Conservation (phyloP, 2,888 invertebrate species). For the Synanthedon tipuliformis region DNA sequence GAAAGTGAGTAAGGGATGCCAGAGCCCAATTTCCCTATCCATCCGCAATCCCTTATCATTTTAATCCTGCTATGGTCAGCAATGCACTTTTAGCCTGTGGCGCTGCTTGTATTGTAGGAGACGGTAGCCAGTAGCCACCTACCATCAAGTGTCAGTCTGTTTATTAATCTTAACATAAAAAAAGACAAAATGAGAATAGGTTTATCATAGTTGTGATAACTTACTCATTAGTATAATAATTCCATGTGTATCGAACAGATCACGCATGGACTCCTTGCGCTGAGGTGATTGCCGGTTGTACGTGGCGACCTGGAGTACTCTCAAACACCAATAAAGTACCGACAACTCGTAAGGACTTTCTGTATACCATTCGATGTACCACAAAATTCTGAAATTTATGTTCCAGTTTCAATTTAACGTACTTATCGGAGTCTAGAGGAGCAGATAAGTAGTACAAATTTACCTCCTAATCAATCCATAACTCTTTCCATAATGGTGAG, state of each 20-base stretch:
- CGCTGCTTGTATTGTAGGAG: too few species aligned
- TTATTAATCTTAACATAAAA: too few species aligned
- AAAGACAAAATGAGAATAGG: too few species aligned
- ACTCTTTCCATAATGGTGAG: slow-evolving; percentile 18
- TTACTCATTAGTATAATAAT: slow-evolving; percentile 46
- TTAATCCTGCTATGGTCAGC: too few species aligned
- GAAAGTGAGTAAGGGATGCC: too few species aligned
- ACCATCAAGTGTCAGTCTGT: too few species aligned
- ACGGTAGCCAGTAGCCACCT: too few species aligned
- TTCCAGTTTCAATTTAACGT: too few species aligned
- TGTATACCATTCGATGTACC: slow-evolving; percentile 61
- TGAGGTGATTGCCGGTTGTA: slow-evolving; percentile 9
- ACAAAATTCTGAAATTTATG: slow-evolving; percentile 36
- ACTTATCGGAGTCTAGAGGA: background rate
- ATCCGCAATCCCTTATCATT: too few species aligned
- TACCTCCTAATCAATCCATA: slow-evolving; percentile 45
- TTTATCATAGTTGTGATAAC: slow-evolving; percentile 3
- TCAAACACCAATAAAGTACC: slow-evolving; percentile 47
- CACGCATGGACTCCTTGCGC: slow-evolving; percentile 15
- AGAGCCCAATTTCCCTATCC: too few species aligned
- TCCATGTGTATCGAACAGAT: slow-evolving; percentile 46
- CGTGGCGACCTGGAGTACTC: slow-evolving; percentile 30
- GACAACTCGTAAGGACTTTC: slow-evolving; percentile 41
- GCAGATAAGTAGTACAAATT: too few species aligned
- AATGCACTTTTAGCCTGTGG: too few species aligned